Evolutionary conservation across 2,888 invertebrate species (phyloP), one percentile per base, ranked within the genome.

Genomic region (Shargacucullia verbasci): DNA sequence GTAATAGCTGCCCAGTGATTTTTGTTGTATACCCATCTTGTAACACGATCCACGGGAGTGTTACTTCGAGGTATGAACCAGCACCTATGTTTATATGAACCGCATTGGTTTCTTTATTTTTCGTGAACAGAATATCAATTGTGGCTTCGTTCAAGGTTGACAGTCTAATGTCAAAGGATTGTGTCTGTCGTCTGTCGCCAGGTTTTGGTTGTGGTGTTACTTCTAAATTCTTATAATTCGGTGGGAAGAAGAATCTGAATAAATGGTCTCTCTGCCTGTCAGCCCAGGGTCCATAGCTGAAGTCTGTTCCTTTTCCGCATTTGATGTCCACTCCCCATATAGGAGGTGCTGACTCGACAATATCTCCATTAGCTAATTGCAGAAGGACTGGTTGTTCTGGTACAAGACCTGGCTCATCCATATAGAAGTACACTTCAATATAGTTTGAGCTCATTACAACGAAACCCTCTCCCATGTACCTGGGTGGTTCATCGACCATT

Each of bases 261-360:
- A 99, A 94, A 88, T 98, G 97, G 84, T 99, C 99, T 67, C 99
- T 95, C 86, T 99, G 99, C 47, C 99, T 95, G 86, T 99, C 99
- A 2, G 99, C 99, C 99, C 99, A 99, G 0, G 99, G 99, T 0
- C 99, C 99, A 84, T 99, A 99, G 88, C 99, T 99, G 79, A 99
- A 98, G 83, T 99, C 98, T 2, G 98, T 98, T 68, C 98, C 99
- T 90, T 98, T 99, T 0, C 98, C 98, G 84, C 98, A 98, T 87
- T 98, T 99, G 52, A 99, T 97, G 86, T 99, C 99, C 11, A 99
- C 96, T 6, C 99, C 99, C 98, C 98, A 98, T 74, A 98, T 98
- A 0, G 99, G 99, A 9, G 98, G 98, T 53, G 98, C 97, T 3
- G 98, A 97, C 85, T 98, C 98, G 0, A 98, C 97, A 59, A 98